These are phyloP conservation scores for Drosophila sulfurigaster DNA, from an alignment of 1,140 invertebrate genomes.

Conservation along the genomic window DNA sequence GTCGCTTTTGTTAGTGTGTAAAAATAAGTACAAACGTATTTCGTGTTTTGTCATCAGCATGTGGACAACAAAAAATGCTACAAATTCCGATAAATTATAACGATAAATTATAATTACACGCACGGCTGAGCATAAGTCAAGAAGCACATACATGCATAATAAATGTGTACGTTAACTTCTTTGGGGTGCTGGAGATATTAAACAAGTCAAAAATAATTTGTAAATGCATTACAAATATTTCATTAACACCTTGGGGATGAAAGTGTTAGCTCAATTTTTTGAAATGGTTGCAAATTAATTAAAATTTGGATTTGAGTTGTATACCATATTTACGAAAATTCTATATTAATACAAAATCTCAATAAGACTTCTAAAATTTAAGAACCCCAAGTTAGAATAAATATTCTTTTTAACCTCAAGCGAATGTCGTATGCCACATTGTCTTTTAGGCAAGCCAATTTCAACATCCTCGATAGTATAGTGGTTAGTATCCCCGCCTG, in stretches of 20 bases:
- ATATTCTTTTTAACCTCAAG: background rate
- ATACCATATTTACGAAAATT: background rate
- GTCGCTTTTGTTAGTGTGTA: constrained; percentile 53
- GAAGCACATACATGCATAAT: constrained; percentile 22
- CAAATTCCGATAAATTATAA: constrained; percentile 56
- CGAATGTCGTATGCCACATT: background rate
- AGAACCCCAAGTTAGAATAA: background rate
- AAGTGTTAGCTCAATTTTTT: background rate
- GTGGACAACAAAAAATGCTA: constrained; percentile 43
- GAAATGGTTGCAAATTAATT: background rate
- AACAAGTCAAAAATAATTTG: constrained; percentile 66
- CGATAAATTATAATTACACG: constrained; percentile 75
- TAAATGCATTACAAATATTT: constrained; percentile 60
- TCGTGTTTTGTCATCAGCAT: constrained; percentile 46
- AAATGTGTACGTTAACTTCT: constrained; percentile 15
- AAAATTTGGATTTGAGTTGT: background rate
- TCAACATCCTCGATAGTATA: constrained; percentile 72
- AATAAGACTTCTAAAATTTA: too few relatives aligned
- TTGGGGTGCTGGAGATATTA: constrained; percentile 41
- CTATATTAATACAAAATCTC: too few relatives aligned
- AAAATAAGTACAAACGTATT: constrained; percentile 67
- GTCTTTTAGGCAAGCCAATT: background rate
- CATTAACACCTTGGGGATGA: constrained; percentile 59
- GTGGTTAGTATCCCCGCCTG: constrained; percentile 84
- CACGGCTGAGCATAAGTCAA: constrained; percentile 58